Conservation (phyloP, 2,888 invertebrate species). For the Pyrochroa serraticornis region DNA sequence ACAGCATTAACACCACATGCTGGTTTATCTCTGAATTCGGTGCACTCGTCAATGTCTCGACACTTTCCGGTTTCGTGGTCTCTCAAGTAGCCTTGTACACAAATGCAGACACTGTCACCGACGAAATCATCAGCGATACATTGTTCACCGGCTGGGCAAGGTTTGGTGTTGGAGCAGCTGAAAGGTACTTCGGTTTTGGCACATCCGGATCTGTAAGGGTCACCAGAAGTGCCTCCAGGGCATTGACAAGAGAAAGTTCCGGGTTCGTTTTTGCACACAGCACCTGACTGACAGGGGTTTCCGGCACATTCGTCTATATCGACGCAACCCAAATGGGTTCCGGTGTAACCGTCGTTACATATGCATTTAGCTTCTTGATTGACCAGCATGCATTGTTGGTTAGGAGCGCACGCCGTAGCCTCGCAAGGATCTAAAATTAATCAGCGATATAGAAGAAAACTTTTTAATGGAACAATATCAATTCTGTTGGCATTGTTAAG, state of each 20-base stretch:
- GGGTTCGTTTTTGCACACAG: conserved; percentile 87
- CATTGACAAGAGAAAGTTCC: conserved; percentile 89
- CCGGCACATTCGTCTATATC: conserved; percentile 88
- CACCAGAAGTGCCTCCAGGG: conserved; percentile 79
- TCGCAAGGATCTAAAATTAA: conserved; percentile 83
- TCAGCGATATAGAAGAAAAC: neutral
- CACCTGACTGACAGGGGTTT: conserved; percentile 82
- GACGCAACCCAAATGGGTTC: conserved; percentile 72
- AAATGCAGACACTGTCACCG: conserved; percentile 85
- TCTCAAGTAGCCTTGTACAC: conserved; percentile 85
- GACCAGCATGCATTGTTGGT: conserved; percentile 86
- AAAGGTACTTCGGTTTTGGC: conserved; percentile 67
- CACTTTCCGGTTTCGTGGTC: conserved; percentile 76
- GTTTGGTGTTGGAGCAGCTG: conserved; percentile 75
- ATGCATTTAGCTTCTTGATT: conserved; percentile 84
- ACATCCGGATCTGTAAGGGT: conserved; percentile 82
- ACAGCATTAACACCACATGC: conserved; percentile 89
- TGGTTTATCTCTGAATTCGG: conserved; percentile 73
- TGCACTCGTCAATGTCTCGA: conserved; percentile 86
- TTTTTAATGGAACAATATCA: neutral
- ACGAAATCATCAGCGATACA: conserved; percentile 78
- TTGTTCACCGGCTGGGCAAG: conserved; percentile 84
- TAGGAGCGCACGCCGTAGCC: conserved; percentile 80
- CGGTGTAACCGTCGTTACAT: conserved; percentile 82
- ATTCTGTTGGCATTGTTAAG: too few relatives aligned